Base-by-base conservation (phyloP, 2,888 invertebrate genomes). In the Erpobdella octoculata region DNA sequence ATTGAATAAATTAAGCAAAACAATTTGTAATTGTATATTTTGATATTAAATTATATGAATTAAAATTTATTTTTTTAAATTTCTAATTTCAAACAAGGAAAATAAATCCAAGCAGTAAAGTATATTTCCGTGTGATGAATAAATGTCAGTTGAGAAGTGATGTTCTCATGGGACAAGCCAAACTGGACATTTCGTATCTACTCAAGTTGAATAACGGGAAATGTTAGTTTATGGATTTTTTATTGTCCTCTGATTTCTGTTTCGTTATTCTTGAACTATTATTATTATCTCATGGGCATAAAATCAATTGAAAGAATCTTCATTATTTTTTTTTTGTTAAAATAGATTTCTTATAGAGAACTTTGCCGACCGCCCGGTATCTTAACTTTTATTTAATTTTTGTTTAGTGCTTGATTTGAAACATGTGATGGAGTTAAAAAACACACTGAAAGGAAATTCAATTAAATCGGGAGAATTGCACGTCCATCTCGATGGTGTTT, bases 131-230 rank as follows among this genome's bases (percentile, higher is more conserved):
- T 72, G 81, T 85, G 36, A 78, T 91, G 79, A 83, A 94, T 84
- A 92, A 92, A 82, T 92, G 92, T 81, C 91, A 90, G 79, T 91
- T 95, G 85, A 89, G 93, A 77, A 91, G 92, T 84, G 93, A 95
- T 85, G 88, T 90, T 71, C 85, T 92, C 76, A 87, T 96, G 74
- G 95, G 95, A 1, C 90, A 92, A 80, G 90, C 90, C 78, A 88
- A 87, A 78, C 85, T 95, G 62, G 89, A 89, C 80, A 84, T 95
- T 69, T 87, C 89, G 76, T 89, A 91, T 81, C 87, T 93, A n/a
- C 85, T 95, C 71, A 86, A 88, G 37, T 81, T 89, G 80, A 90
- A 91, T 80, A 90, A 90, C 85, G 94, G 94, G 37, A 81, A 81
- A 78, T 78, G 82, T 82, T 75, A 78, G 81, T 78, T 36, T 15